Base-by-base conservation (phyloP, 2,888 invertebrate genomes). In the Acheta domesticus region DNA sequence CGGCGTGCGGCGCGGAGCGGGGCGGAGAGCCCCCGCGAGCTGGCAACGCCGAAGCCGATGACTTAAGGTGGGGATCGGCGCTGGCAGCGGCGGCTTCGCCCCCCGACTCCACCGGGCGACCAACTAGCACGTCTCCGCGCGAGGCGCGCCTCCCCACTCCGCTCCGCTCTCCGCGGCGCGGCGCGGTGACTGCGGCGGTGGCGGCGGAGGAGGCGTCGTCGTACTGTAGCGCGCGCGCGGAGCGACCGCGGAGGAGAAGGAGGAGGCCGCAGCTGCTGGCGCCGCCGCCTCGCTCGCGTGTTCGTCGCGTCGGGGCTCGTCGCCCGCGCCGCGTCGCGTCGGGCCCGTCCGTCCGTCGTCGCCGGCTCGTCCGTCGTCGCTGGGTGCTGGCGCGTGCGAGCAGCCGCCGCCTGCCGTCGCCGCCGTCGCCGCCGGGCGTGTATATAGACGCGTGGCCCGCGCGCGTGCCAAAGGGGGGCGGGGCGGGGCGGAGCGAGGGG, bases 51-150 rank as follows among this genome's bases (percentile, higher is more conserved):
- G 62, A 62, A 62, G 19, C 62, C 62, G 62, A 62, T 62, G 62
- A 62, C 62, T 62, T 62, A 62, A 62, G 62, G 62, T 62, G 62
- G 62, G 62, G 62, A 62, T 62, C 62, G 14, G 62, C 14, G 62
- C 62, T 62, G 62, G 62, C 62, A 62, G 62, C 19, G 62, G 62
- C 62, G 8, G 62, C 62, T 62, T 62, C 62, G 62, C 62, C 62
- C 62, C 62, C 62, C 62, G 62, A 19, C 62, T 62, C 62, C 19
- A 62, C 62, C 62, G 62, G 62, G 62, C 62, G 62, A 62, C 62
- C 62, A 62, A 62, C 62, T 62, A 62, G 62, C 62, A 62, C 62
- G 62, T 62, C 62, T 62, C 62, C 62, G 62, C 14, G 62, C 14
- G 62, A 1, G 62, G 16, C 16, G 16, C 16, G 19, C 16, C 62